A percentile compares a stretch with the other conserved stretches of the same genome.
Conservation (phyloP, 2,888 invertebrate species). For the Autographa gamma region DNA sequence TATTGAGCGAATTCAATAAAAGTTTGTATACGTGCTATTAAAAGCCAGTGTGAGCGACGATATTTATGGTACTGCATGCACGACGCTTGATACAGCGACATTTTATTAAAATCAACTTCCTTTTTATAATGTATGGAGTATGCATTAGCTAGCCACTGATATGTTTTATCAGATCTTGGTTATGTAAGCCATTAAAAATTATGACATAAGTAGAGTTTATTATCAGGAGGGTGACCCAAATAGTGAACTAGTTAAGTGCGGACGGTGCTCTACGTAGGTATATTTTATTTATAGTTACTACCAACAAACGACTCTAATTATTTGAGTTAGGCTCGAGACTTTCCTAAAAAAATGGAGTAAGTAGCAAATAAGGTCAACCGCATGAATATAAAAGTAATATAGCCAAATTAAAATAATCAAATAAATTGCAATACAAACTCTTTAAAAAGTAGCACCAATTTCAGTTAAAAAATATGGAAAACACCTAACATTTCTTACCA, state of each 20-base stretch:
- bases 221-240: not conserved
- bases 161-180: constrained; percentile 21
- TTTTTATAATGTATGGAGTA: constrained; percentile 36
- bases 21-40: constrained; percentile 62
- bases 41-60: constrained; percentile 54
- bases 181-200: constrained; percentile 11
- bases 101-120: constrained; percentile 48
- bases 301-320: too few relatives aligned
- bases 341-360: too few relatives aligned
- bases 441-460: not conserved
- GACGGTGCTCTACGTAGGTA: not conserved
- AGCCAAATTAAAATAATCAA: not conserved
- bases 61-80: constrained; percentile 58
- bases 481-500: constrained; percentile 29
- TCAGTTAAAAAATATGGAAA: constrained; percentile 18
- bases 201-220: not conserved
- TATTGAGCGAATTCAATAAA: constrained; percentile 70
- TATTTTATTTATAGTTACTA: too few relatives aligned
- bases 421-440: too few relatives aligned
- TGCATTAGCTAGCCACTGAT: constrained; percentile 30
- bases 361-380: too few relatives aligned
- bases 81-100: constrained; percentile 32
- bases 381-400: not conserved
- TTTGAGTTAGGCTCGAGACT: too few relatives aligned
- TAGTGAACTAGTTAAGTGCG: not conserved